A percentile compares a stretch with the other conserved stretches of the same genome.
These are phyloP conservation scores for Hypsopygia costalis DNA, from an alignment of 2,888 invertebrate genomes.

Conservation along the genomic window DNA sequence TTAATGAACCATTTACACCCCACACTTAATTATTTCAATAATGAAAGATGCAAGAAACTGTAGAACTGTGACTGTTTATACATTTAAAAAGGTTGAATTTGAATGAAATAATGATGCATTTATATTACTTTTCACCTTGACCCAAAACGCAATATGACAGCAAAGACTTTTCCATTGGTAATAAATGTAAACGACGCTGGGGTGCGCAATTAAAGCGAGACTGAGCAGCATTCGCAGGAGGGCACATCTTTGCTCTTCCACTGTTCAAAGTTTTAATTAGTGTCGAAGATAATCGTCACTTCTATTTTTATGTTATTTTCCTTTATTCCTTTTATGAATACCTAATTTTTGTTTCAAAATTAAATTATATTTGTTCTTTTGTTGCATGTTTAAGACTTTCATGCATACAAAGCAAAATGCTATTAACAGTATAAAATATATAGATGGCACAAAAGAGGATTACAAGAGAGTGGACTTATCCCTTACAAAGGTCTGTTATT, in stretches of 20 bases:
- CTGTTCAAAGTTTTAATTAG: constrained; percentile 53
- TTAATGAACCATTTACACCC: too few species aligned
- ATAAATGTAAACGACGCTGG: constrained; percentile 56
- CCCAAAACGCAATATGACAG: constrained; percentile 25
- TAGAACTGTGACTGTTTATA: too few species aligned
- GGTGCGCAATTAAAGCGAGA: constrained; percentile 49
- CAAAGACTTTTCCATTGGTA: constrained; percentile 44
- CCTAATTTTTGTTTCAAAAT: not conserved
- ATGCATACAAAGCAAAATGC: too few species aligned
- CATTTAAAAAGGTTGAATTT: not conserved
- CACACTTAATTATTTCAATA: too few species aligned
- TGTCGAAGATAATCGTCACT: constrained; percentile 42
- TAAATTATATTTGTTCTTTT: too few species aligned
- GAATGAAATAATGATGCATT: not conserved
- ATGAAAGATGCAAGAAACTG: too few species aligned
- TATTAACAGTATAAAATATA: too few species aligned
- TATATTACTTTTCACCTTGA: not conserved
- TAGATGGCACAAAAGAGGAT: too few species aligned
- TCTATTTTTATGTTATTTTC: constrained; percentile 36
- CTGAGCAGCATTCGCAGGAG: constrained; percentile 42
- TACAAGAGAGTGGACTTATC: too few species aligned
- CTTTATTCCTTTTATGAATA: constrained; percentile 20
- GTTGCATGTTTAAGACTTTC: too few species aligned
- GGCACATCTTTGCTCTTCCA: constrained; percentile 41
- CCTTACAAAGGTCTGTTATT: too few species aligned